phyloP scores from a whole-genome alignment of 2,113 vertebrate genomes.

The Alligator mississippiensis region DNA sequence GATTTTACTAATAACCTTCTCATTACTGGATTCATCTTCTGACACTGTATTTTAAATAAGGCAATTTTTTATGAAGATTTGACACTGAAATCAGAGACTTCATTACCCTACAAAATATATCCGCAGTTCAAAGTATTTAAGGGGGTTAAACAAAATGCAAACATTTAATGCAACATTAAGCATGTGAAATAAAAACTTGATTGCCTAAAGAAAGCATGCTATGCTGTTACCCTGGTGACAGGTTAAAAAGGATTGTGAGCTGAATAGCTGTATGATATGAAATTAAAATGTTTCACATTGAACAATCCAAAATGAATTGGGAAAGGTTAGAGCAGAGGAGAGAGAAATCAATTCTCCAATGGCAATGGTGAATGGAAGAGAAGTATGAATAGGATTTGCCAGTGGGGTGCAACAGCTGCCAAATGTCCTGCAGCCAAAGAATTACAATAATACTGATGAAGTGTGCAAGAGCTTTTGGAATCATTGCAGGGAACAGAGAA shows the following conservation, averaged over 20 bases:
- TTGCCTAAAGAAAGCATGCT: constrained; percentile 83
- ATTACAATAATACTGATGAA: constrained; percentile 98
- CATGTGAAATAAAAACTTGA: constrained; percentile 85
- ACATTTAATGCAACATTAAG: constrained; percentile 85
- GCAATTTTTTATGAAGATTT: constrained; percentile 66
- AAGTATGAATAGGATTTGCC: constrained; percentile 95
- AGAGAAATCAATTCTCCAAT: constrained; percentile 95
- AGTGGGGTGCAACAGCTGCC: constrained; percentile 97
- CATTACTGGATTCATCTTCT: constrained; percentile 70
- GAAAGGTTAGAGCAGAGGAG: constrained; percentile 89
- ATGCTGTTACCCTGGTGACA: constrained; percentile 86
- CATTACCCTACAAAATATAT: constrained; percentile 75
- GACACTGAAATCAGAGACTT: constrained; percentile 75
- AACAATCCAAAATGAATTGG: constrained; percentile 94
- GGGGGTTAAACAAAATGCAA: constrained; percentile 84
- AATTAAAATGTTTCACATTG: constrained; percentile 99
- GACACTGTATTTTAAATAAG: constrained; percentile 69
- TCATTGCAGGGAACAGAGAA: constrained; percentile 88
- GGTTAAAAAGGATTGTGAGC: constrained; percentile 86
- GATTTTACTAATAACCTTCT: constrained; percentile 72
- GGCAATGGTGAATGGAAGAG: constrained; percentile 90
- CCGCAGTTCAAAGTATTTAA: constrained; percentile 78
- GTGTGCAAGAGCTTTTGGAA: constrained; percentile 90
- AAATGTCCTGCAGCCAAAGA: constrained; percentile 95
- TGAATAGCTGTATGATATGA: constrained; percentile 89